Evolutionary conservation across 2,113 vertebrate genomes (phyloP), one percentile per base, ranked within the genome.

Genomic region (Tetraodon nigroviridis): DNA sequence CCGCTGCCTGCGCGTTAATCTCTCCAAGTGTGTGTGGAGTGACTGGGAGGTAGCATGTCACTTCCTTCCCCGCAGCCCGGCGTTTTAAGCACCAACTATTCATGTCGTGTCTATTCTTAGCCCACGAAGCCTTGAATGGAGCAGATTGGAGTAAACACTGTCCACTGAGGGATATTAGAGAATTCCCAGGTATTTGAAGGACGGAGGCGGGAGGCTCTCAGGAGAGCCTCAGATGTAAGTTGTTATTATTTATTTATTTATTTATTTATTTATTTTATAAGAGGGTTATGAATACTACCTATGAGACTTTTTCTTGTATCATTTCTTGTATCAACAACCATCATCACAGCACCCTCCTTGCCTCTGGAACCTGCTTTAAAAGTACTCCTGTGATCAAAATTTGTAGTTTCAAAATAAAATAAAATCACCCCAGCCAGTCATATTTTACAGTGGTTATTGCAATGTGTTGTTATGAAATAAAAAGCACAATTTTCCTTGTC

Each of bases 1-100:
- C 71, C 21, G 78, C 62, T 56, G 66, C 72, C 77, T 48, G 76
- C 48, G 73, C 63, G 47, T 61, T 88, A 88, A 89, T 88, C 86
- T 86, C 66, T 53, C 62, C 71, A 54, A 69, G 70, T 80, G 79
- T 76, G 81, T 76, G 81, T 76, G 85, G 68, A 71, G 78, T 80
- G 74, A 78, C 77, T 71, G 66, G 73, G 79, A 59, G 71, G 65
- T 51, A 57, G 70, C 76, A 67, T 84, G 86, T 84, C 85, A 84
- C 83, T 86, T 84, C 83, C 81, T 82, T 73, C 69, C 73, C 51
- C 42, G 55, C 74, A 71, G 67, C 51, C 71, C 53, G 55, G 47
- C 52, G 68, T 69, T 76, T 73, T 76, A 80, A 78, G 75, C 64
- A 47, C 41, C 3, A 51, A 56, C 76, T 78, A 48, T 74, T 58